Conservation (phyloP, 2,888 invertebrate genomes). For the Girardia tigrina region DNA sequence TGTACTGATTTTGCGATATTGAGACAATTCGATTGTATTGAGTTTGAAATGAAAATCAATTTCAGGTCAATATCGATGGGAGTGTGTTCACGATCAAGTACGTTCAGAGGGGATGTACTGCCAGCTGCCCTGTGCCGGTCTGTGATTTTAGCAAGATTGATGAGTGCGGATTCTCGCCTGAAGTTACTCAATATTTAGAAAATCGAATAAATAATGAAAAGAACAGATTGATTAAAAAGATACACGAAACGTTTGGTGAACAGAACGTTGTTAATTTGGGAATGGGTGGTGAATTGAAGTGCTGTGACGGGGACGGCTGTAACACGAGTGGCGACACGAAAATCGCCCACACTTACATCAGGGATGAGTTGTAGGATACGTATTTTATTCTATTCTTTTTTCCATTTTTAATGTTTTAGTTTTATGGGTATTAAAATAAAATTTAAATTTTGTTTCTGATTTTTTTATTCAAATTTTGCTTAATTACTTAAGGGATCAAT, state of each 20-base stretch:
- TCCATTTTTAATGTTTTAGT: not conserved
- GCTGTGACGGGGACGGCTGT: not conserved
- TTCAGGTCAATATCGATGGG: not conserved
- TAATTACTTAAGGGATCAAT: too few relatives aligned
- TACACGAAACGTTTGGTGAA: not conserved
- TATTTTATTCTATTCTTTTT: not conserved
- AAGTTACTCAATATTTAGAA: not conserved
- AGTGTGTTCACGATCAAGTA: not conserved
- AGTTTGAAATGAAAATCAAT: too few relatives aligned
- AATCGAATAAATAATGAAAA: not conserved
- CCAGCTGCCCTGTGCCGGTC: not conserved
- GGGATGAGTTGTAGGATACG: not conserved
- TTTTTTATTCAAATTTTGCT: too few relatives aligned
- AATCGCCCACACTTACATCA: constrained; percentile 4
- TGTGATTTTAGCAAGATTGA: not conserved
- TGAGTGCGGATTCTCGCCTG: not conserved
- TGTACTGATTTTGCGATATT: too few relatives aligned
- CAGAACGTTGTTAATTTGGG: not conserved
- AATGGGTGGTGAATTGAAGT: not conserved
- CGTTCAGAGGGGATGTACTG: not conserved
- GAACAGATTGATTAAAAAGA: not conserved
- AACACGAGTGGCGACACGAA: not conserved
- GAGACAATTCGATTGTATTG: too few relatives aligned
- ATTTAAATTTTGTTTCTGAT: too few relatives aligned
- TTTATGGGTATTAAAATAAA: not conserved